Percentiles rank a stretch among this genome's conserved stretches.
phyloP scores from a whole-genome alignment of 2,888 invertebrate genomes.

The Oligia latruncula region DNA sequence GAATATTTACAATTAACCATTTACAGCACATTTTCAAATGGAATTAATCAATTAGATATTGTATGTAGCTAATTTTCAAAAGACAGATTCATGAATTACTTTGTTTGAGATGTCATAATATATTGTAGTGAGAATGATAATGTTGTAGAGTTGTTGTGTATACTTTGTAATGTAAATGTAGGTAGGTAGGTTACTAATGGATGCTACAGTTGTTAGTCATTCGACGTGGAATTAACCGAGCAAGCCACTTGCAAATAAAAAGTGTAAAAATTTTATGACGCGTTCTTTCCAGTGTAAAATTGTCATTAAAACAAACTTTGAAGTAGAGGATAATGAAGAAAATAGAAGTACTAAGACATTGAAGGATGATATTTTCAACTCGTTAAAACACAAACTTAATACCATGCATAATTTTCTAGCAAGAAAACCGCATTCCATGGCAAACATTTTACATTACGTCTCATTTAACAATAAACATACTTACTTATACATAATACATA shows the following conservation, averaged over 20 bases:
- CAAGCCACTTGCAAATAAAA: conserved; percentile 39
- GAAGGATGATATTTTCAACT: background rate
- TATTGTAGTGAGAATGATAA: background rate
- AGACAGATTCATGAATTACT: background rate
- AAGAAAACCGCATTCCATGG: background rate
- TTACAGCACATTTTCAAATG: conserved; percentile 26
- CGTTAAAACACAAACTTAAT: background rate
- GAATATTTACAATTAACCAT: conserved; percentile 36
- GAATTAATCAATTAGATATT: conserved; percentile 15
- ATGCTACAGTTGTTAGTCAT: conserved; percentile 48
- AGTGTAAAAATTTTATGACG: conserved; percentile 21
- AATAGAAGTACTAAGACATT: background rate
- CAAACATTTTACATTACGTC: background rate
- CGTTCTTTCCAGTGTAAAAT: conserved; percentile 1
- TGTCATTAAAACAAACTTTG: conserved; percentile 2
- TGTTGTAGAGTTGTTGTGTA: background rate
- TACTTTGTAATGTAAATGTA: conserved; percentile 24
- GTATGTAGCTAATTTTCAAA: background rate
- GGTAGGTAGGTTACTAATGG: conserved; percentile 47
- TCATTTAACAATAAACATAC: background rate
- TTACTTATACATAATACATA: background rate
- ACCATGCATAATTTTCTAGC: background rate
- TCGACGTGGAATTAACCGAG: conserved; percentile 43
- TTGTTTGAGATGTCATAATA: background rate
- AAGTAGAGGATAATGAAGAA: background rate